phyloP scores from a whole-genome alignment of 2,113 vertebrate species.

The Amblyopsis rosae region DNA sequence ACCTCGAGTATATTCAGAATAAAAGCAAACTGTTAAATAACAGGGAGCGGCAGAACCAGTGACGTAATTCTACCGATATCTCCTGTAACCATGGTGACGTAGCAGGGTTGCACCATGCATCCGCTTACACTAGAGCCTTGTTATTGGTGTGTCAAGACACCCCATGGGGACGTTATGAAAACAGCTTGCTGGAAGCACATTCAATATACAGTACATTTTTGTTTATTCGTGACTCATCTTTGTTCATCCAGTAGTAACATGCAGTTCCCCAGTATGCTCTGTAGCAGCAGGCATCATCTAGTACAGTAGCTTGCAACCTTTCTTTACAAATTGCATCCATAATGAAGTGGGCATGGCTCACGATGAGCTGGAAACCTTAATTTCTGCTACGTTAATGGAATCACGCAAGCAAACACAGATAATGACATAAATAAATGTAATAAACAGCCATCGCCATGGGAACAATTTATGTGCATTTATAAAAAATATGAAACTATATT shows the following conservation, averaged over 20 bases:
- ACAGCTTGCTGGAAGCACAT: conserved; percentile 36
- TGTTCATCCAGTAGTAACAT: conserved; percentile 42
- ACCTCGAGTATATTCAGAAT: conserved; percentile 6
- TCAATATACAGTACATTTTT: conserved; percentile 27
- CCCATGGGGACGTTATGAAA: conserved; percentile 32
- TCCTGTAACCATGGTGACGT: conserved; percentile 21
- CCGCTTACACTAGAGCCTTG: conserved; percentile 5
- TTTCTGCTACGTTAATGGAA: too few species aligned
- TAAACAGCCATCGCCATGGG: too few species aligned
- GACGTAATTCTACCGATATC: conserved; percentile 4
- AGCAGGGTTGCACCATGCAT: background rate
- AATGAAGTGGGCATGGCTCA: too few species aligned
- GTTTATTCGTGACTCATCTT: conserved; percentile 44
- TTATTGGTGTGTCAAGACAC: conserved; percentile 20
- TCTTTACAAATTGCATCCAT: too few species aligned
- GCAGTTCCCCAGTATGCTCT: conserved; percentile 22
- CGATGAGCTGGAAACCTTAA: too few species aligned
- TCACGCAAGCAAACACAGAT: too few species aligned
- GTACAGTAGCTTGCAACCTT: too few species aligned
- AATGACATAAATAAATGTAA: too few species aligned
- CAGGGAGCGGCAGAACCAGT: conserved; percentile 1
- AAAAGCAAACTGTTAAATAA: background rate
- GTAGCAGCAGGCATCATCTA: conserved; percentile 17
- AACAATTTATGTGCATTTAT: background rate
- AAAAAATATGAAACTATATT: too few species aligned